Conservation (phyloP, 2,113 vertebrate genomes). For the Thamnaconus septentrionalis region DNA sequence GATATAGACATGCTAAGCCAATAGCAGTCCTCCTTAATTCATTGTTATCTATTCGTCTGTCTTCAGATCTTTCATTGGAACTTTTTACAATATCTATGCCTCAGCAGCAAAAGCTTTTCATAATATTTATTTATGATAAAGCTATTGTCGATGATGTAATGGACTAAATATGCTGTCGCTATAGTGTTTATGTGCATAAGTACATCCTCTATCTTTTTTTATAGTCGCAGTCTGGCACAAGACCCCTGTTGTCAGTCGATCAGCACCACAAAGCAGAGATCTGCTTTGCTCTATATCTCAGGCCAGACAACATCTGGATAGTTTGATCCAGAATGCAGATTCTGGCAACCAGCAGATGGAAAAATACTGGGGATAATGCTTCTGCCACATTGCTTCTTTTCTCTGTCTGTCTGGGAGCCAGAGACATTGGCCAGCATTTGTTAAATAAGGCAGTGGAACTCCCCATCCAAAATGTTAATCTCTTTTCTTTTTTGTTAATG, state of each 20-base stretch:
- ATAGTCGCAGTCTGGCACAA: conserved; percentile 4
- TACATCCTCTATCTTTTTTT: conserved; percentile 11
- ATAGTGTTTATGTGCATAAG: too few species aligned
- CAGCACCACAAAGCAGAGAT: conserved; percentile 19
- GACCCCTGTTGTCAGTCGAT: conserved; percentile 12
- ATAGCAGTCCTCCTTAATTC: conserved; percentile 15
- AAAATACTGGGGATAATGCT: conserved; percentile 77
- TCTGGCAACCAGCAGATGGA: conserved; percentile 71
- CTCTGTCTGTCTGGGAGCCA: background rate
- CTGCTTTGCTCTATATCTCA: conserved; percentile 48
- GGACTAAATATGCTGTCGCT: too few species aligned
- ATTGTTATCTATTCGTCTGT: conserved; percentile 11
- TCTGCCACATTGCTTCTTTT: conserved; percentile 60
- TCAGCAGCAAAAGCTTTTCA: too few species aligned
- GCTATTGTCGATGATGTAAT: too few species aligned
- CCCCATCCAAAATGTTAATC: too few species aligned
- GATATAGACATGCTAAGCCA: conserved; percentile 3
- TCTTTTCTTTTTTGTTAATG: too few species aligned
- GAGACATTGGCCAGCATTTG: background rate
- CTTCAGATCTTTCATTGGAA: too few species aligned
- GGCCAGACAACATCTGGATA: conserved; percentile 75
- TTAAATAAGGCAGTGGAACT: too few species aligned
- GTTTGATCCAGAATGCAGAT: conserved; percentile 43
- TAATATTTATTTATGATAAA: too few species aligned
- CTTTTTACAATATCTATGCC: too few species aligned